phyloP scores from a whole-genome alignment of 2,888 invertebrate species.

The Diaperis boleti region DNA sequence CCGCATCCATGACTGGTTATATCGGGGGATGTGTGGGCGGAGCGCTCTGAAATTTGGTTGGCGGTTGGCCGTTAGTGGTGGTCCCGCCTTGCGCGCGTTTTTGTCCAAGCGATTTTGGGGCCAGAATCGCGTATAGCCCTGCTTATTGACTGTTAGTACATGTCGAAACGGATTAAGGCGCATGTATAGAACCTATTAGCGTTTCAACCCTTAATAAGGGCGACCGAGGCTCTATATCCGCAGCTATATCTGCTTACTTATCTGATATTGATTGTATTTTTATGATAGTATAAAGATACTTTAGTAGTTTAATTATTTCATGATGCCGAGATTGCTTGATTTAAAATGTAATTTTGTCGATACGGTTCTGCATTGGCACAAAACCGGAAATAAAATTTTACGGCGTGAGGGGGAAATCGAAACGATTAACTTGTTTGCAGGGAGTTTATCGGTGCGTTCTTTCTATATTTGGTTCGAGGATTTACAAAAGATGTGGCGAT shows the following conservation, averaged over 20 bases:
- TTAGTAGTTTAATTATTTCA: conserved; percentile 58
- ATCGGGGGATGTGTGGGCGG: conserved; percentile 50
- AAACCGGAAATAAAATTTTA: conserved; percentile 11
- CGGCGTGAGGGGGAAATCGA: conserved; percentile 3
- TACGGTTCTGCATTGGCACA: not conserved
- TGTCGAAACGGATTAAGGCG: conserved; percentile 63
- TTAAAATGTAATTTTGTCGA: conserved; percentile 33
- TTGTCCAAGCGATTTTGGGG: conserved; percentile 46
- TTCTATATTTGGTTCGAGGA: not conserved
- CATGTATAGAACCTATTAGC: conserved; percentile 58
- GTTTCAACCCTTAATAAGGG: conserved; percentile 54
- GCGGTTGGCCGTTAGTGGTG: conserved; percentile 62
- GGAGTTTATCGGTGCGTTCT: not conserved
- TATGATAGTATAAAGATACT: conserved; percentile 61
- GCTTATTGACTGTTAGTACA: conserved; percentile 64
- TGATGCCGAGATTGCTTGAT: conserved; percentile 42
- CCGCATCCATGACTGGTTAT: conserved; percentile 29
- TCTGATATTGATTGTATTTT: conserved; percentile 64
- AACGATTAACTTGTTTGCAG: conserved; percentile 1
- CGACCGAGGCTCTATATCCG: conserved; percentile 45
- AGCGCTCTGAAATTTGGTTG: conserved; percentile 56
- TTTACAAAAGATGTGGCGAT: no score
- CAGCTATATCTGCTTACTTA: conserved; percentile 54
- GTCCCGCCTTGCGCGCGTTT: conserved; percentile 53
- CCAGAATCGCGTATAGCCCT: conserved; percentile 53